Evolutionary conservation across 2,888 invertebrate species (phyloP).

Genomic region (Drosophila multiciliata): DNA sequence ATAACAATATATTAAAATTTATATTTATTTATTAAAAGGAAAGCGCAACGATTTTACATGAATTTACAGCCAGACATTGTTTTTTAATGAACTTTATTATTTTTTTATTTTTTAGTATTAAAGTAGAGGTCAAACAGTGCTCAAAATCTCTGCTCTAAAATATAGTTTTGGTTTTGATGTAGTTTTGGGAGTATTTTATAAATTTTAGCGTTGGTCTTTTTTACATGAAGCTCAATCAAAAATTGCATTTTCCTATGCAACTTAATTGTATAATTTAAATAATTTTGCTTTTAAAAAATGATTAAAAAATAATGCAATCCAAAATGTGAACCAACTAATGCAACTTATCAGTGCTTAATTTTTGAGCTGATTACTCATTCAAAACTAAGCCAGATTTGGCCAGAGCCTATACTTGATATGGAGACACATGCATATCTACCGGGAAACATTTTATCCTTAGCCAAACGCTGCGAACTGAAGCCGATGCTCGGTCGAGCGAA

Average conservation of each 20-base stretch:
- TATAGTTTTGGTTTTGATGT: not conserved
- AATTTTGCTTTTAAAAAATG: not conserved
- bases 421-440: slow-evolving; percentile 10
- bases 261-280: not conserved
- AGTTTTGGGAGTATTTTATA: no score
- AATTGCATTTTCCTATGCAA: not conserved
- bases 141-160: not conserved
- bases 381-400: not conserved
- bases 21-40: not conserved
- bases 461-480: not conserved
- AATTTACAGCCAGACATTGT: not conserved
- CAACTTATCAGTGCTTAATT: not conserved
- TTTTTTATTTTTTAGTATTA: no score
- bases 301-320: not conserved
- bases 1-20: no score
- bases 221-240: not conserved
- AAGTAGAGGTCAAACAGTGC: not conserved
- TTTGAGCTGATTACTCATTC: not conserved
- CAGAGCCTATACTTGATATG: slow-evolving; percentile 8
- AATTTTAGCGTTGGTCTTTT: no score
- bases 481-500: slow-evolving; percentile 55
- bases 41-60: not conserved
- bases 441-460: not conserved
- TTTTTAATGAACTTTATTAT: no score
- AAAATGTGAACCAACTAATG: no score